Evolutionary conservation across 30 jellyfish, hydroid and myxozoan genomes (phyloP).

Genomic region (Cassiopea xamachana): DNA sequence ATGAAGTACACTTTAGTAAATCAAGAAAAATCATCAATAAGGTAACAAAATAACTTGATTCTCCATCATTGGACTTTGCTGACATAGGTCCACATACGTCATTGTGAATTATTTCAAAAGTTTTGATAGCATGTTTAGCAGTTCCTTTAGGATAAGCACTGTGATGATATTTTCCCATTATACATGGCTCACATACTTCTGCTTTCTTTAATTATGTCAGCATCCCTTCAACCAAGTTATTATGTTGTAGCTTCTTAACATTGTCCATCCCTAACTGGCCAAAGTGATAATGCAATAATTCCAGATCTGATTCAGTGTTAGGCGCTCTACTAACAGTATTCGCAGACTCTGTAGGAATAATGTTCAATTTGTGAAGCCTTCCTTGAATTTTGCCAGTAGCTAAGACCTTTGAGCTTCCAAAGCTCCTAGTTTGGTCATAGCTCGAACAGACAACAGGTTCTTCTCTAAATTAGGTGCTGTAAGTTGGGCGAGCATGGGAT

Average conservation of each 20-base stretch:
- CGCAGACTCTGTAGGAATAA: conserved; percentile 9
- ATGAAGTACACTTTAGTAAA: conserved; percentile 35
- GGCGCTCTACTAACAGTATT: conserved; percentile 39
- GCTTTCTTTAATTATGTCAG: conserved; percentile 8
- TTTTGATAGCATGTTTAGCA: conserved; percentile 19
- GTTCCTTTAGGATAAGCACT: conserved; percentile 44
- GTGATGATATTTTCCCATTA: conserved; percentile 67
- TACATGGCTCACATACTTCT: conserved; percentile 36
- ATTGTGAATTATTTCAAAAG: conserved; percentile 38
- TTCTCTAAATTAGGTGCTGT: not conserved
- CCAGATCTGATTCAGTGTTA: conserved; percentile 23
- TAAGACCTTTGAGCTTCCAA: conserved; percentile 17
- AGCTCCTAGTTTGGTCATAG: conserved; percentile 64
- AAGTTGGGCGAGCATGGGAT: too few relatives aligned
- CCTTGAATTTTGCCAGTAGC: conserved; percentile 51
- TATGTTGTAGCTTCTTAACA: conserved; percentile 25
- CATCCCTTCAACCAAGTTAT: conserved; percentile 64
- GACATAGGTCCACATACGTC: conserved; percentile 53
- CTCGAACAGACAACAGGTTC: conserved; percentile 56
- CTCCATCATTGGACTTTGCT: conserved; percentile 25
- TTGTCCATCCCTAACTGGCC: conserved; percentile 63
- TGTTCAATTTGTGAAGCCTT: conserved; percentile 38
- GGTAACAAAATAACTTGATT: conserved; percentile 45
- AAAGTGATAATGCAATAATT: conserved; percentile 57
- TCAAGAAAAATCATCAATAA: conserved; percentile 59